Conservation (phyloP, 2,888 invertebrate species). For the Loripinus fragilis region DNA sequence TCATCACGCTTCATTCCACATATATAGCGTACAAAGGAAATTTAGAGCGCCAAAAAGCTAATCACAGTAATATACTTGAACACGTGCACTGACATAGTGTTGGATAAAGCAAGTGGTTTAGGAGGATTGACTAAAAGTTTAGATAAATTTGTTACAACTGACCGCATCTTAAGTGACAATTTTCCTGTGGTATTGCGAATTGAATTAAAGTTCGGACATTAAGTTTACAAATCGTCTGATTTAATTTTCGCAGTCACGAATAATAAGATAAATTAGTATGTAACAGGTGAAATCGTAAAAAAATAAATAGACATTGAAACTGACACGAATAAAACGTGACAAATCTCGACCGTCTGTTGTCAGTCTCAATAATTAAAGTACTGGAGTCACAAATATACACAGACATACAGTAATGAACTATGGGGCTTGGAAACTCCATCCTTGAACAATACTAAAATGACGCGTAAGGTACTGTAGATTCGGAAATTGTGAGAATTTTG, state of each 20-base stretch:
- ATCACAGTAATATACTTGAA: not conserved
- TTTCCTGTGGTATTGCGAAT: not conserved
- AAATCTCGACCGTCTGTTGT: no score
- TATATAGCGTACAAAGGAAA: not conserved
- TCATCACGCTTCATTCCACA: not conserved
- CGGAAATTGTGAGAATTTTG: no score
- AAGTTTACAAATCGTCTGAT: not conserved
- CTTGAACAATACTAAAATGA: no score
- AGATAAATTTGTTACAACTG: not conserved
- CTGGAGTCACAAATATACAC: no score
- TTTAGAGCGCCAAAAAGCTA: not conserved
- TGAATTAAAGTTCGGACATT: no score
- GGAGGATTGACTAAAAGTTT: not conserved
- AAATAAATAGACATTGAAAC: not conserved
- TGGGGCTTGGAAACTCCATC: no score
- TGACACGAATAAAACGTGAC: no score
- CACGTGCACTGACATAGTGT: constrained; percentile 7
- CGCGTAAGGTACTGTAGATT: no score
- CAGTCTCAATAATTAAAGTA: no score
- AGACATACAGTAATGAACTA: no score
- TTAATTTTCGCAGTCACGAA: constrained; percentile 9
- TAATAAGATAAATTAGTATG: not conserved
- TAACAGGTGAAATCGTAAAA: not conserved
- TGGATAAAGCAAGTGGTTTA: not conserved
- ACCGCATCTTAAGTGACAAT: constrained; percentile 13